Base-by-base conservation (phyloP, 2,888 invertebrate species). In the Romanomermis culicivorax region DNA sequence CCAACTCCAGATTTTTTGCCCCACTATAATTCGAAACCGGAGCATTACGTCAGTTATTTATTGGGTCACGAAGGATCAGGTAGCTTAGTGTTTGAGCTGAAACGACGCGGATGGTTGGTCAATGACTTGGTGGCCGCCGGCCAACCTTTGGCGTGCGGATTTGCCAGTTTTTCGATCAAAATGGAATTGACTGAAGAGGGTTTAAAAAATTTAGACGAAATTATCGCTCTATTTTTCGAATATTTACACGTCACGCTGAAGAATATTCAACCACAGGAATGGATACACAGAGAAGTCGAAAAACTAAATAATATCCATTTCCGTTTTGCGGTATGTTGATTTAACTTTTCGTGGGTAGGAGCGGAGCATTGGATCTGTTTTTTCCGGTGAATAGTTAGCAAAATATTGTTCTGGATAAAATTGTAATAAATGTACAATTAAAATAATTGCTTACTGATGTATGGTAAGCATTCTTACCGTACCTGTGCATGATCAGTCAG, bases 51-150 rank as follows among this genome's bases (percentile, higher is more conserved):
- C 56, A 81, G 85, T 2, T 86, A 93, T 71, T 74, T 93, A 60
- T 76, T 95, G 61, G 91, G 91, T 0, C 93, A 95, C 68, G 93
- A 95, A 71, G 89, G 91, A 0, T 80, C 84, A 2, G 91, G 91
- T 2, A 89, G 91, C 64, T 74, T 95, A 57, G 74, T 91, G 57
- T 83, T 89, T 0, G 81, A 81, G 49, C 74, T 95, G 45, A 88
- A 87, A 66, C 76, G 78, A 0, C 76, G 77, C 58, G 85, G 71
- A 70, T 93, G 91, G 89, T 85, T 85, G 52, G 91, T 85, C 70
- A 82, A 20, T 4, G 24, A 48, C 11, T n/a, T 48, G 4, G 42
- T 42, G 4, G 52, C 7, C 7, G 7, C 7, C 23, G 27, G n/a
- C n/a, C 7, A 20, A 11, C 25, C 25, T 20, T 4, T 47, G 7